Percentiles rank a stretch among this genome's conserved stretches.
These are phyloP conservation scores for Halcyon chelicuti DNA, from an alignment of 2,797 vertebrate species.

Conservation along the genomic window DNA sequence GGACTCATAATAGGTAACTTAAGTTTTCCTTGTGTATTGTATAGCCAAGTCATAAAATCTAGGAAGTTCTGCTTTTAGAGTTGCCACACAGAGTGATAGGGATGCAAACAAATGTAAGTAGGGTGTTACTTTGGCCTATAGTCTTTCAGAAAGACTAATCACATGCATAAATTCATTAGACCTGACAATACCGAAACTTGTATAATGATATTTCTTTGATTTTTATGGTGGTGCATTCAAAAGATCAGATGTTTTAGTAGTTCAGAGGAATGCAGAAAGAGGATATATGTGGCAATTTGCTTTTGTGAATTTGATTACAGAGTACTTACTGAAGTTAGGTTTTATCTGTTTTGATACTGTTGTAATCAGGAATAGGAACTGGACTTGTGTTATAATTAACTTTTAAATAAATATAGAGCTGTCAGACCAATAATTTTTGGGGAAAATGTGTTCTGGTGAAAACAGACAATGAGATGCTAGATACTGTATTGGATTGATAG, in stretches of 20 bases:
- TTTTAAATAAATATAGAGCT: background rate
- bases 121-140: background rate
- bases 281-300: background rate
- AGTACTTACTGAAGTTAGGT: background rate
- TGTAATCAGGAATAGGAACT: background rate
- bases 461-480: background rate
- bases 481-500: background rate
- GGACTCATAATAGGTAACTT: conserved; percentile 43
- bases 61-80: conserved; percentile 52
- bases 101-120: background rate
- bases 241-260: background rate
- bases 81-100: background rate
- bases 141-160: conserved; percentile 2
- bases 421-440: background rate
- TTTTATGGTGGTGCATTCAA: background rate
- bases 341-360: background rate
- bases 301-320: background rate
- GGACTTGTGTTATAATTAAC: background rate
- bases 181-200: conserved; percentile 5
- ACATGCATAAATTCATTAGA: conserved; percentile 10
- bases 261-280: background rate
- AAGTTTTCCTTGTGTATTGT: conserved; percentile 9
- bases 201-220: conserved; percentile 13
- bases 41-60: conserved; percentile 17
- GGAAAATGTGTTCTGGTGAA: background rate